These are phyloP conservation scores for Bombylius discolor DNA, from an alignment of 2,888 invertebrate genomes.

Conservation along the genomic window DNA sequence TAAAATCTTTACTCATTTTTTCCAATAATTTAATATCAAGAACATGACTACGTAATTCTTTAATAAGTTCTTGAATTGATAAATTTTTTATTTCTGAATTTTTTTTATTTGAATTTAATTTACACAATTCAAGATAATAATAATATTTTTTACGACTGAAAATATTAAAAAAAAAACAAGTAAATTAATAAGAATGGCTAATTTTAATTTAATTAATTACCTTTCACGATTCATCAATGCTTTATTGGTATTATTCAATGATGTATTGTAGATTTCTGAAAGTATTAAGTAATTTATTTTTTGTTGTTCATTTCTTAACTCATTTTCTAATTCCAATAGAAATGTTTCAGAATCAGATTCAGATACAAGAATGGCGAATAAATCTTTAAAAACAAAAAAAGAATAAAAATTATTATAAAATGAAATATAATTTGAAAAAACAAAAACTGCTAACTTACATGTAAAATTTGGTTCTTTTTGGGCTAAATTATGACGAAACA, in stretches of 20 bases:
- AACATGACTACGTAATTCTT: conserved; percentile 29
- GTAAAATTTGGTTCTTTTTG: conserved; percentile 30
- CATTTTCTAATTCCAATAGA: conserved; percentile 24
- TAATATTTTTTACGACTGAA: conserved; percentile 31
- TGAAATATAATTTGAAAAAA: not conserved
- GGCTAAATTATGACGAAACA: conserved; percentile 27
- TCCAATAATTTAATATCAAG: conserved; percentile 29
- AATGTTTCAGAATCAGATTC: conserved; percentile 21
- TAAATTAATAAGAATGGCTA: not conserved
- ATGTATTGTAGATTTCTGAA: conserved; percentile 30
- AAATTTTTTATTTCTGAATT: conserved; percentile 26
- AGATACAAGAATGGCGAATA: conserved; percentile 28
- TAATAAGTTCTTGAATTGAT: conserved; percentile 28
- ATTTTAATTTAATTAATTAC: not conserved
- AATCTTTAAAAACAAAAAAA: conserved; percentile 17
- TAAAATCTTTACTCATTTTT: conserved; percentile 31
- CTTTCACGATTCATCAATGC: not conserved
- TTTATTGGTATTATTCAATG: not conserved
- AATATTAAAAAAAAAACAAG: not conserved
- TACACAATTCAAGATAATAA: conserved; percentile 34
- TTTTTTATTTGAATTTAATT: conserved; percentile 28
- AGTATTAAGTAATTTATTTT: conserved; percentile 30
- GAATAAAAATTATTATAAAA: not conserved
- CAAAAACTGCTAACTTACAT: conserved; percentile 17
- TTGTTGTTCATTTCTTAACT: conserved; percentile 29